A percentile compares a stretch with the other conserved stretches of the same genome.
These are phyloP conservation scores for Drosophila aff. DNA, from an alignment of 1,140 invertebrate genomes.

Conservation along the genomic window DNA sequence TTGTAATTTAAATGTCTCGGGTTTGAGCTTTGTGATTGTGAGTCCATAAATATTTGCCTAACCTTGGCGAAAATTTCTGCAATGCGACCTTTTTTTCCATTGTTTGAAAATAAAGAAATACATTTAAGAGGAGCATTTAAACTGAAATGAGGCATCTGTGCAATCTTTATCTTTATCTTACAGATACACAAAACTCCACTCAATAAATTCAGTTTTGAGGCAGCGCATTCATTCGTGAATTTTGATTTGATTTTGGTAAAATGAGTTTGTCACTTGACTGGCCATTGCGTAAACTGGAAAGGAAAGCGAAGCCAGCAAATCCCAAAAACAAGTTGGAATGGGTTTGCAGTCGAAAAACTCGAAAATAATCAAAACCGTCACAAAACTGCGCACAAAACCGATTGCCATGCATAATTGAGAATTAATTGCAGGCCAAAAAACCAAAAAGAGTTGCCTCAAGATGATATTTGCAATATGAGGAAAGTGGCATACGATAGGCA, in stretches of 20 bases:
- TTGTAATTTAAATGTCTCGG: neutral
- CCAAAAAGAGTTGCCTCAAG: neutral
- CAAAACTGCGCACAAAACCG: slow-evolving; percentile 21
- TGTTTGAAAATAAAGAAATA: neutral
- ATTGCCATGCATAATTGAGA: slow-evolving; percentile 20
- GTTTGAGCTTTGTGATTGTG: neutral
- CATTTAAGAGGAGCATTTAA: slow-evolving; percentile 20
- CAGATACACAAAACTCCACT: slow-evolving; percentile 20
- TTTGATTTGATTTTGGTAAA: slow-evolving; percentile 53
- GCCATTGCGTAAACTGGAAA: slow-evolving; percentile 60
- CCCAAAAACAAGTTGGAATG: slow-evolving; percentile 36
- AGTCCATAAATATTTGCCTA: neutral
- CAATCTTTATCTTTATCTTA: slow-evolving; percentile 20
- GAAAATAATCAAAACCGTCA: slow-evolving; percentile 21
- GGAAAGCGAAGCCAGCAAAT: slow-evolving; percentile 43
- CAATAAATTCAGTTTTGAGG: slow-evolving; percentile 12
- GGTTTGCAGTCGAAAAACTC: slow-evolving; percentile 33
- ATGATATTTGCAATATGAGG: slow-evolving; percentile 4
- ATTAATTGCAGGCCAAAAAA: slow-evolving; percentile 14
- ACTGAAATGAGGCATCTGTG: neutral
- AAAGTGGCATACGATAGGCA: slow-evolving; percentile 11
- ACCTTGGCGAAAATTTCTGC: slow-evolving; percentile 2
- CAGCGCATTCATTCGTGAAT: slow-evolving; percentile 28
- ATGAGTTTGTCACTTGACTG: slow-evolving; percentile 42
- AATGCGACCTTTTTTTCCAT: slow-evolving; percentile 1